Base-by-base conservation (phyloP, 2,888 invertebrate genomes). In the Prosopocoilus inquinatus region DNA sequence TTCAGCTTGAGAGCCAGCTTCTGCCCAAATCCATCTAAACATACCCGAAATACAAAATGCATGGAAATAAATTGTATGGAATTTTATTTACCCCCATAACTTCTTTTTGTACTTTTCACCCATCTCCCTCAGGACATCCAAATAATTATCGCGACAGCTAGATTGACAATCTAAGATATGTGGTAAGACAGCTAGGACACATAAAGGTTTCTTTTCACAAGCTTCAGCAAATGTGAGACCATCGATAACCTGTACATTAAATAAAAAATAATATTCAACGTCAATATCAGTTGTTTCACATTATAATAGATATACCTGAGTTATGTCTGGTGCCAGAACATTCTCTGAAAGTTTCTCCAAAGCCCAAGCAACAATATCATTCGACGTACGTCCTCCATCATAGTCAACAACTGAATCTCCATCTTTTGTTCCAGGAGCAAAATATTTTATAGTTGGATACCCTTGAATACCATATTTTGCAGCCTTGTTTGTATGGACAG, bases 381-480 rank as follows among this genome's bases (percentile, higher is more conserved):
- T 82, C 28, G 92, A 81, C 0, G 94, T 94, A 47, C 98, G 84
- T 9, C 96, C 98, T 2, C 97, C 98, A 68, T 93, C 90, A 77
- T 94, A 99, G 58, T 98, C 96, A 60, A 85, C 83, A 0, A 82
- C 87, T 2, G 87, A 85, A 67, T 84, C 85, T 0, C 79, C 70
- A 53, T 81, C 79, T 75, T 93, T 91, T 69, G 85, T 85, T 59
- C 90, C 90, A 0, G 89, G 83, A 0, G 85, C 78, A 80, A 97
- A 97, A 78, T 85, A 85, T 79, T 98, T 98, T 70, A 99, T 98
- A 33, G 97, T 96, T 2, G 98, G 98, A 80, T 95, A 98, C 0
- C 98, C 97, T 64, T 89, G 87, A 33, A 98, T 90, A 64, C 87
- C 88, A 77, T 91, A 98, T 71, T 90, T 85, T 62, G 84, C 81